phyloP scores from a whole-genome alignment of 1,140 invertebrate genomes.

The Drosophila littoralis region DNA sequence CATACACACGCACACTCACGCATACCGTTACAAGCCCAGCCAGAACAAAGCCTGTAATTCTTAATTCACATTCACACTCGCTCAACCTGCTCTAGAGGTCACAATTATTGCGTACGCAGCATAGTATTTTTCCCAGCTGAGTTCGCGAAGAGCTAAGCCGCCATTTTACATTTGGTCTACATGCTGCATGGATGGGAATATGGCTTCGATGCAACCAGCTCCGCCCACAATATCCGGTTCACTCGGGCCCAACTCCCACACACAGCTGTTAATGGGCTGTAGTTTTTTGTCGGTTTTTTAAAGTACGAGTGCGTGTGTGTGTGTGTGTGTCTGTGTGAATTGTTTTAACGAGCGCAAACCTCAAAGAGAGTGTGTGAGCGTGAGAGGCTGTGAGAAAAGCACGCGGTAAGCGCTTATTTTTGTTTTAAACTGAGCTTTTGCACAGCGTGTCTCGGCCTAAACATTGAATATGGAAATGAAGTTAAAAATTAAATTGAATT shows the following conservation, averaged over 20 bases:
- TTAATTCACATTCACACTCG: constrained; percentile 66
- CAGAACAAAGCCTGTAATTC: constrained; percentile 61
- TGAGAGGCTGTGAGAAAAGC: constrained; percentile 7
- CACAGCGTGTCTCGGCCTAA: constrained; percentile 13
- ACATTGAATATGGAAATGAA: background rate
- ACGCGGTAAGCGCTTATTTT: background rate
- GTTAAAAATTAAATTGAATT: background rate
- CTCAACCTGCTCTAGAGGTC: constrained; percentile 27
- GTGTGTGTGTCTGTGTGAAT: background rate
- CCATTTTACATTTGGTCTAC: constrained; percentile 51
- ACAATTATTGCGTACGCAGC: constrained; percentile 42
- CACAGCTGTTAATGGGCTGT: constrained; percentile 47
- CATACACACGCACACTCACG: constrained; percentile 1
- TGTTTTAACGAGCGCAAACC: constrained; percentile 14
- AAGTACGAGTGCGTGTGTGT: background rate
- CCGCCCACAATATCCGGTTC: constrained; percentile 55
- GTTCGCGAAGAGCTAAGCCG: constrained; percentile 39
- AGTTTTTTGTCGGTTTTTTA: constrained; percentile 17
- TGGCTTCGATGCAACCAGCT: constrained; percentile 26
- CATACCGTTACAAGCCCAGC: constrained; percentile 1
- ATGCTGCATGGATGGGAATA: constrained; percentile 40
- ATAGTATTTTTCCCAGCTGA: constrained; percentile 75
- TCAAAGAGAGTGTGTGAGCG: background rate
- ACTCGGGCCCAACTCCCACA: background rate
- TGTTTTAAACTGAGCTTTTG: constrained; percentile 1